A percentile compares a stretch with the other conserved stretches of the same genome.
phyloP scores from a whole-genome alignment of 2,888 invertebrate species.

The Emmelina monodactyla region DNA sequence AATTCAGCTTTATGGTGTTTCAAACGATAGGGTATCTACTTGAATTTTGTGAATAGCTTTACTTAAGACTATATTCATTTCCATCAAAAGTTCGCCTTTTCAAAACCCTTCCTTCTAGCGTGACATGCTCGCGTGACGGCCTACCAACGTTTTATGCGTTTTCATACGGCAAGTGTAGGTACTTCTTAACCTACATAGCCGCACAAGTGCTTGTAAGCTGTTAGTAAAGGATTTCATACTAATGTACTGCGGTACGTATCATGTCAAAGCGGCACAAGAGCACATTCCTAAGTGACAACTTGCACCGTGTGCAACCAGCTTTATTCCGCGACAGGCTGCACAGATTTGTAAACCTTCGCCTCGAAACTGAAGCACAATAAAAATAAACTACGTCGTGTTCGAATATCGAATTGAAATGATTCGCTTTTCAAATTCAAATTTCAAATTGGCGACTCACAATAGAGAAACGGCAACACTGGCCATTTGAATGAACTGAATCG shows the following conservation, averaged over 20 bases:
- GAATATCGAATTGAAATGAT: too few species aligned
- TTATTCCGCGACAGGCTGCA: too few species aligned
- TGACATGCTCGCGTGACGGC: constrained; percentile 41
- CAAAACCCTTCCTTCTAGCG: constrained; percentile 29
- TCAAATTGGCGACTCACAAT: neutral
- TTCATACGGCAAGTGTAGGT: constrained; percentile 31
- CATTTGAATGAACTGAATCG: constrained; percentile 34
- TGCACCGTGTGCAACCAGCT: too few species aligned
- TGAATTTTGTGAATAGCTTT: too few species aligned
- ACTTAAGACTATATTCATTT: too few species aligned
- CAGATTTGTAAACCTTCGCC: too few species aligned
- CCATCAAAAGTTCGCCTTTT: constrained; percentile 20
- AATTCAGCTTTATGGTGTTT: too few species aligned
- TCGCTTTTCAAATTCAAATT: neutral
- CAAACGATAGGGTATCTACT: too few species aligned
- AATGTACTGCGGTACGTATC: constrained; percentile 4
- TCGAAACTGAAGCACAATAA: too few species aligned
- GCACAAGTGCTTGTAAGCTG: constrained; percentile 22
- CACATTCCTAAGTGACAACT: too few species aligned
- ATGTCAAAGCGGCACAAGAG: neutral
- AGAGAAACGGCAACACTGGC: constrained; percentile 29
- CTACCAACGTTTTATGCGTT: constrained; percentile 45
- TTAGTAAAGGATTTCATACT: constrained; percentile 19
- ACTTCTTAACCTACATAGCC: constrained; percentile 41
- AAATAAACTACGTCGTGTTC: too few species aligned